These are phyloP conservation scores for Falco peregrinus DNA, from an alignment of 2,797 vertebrate species.

Conservation along the genomic window DNA sequence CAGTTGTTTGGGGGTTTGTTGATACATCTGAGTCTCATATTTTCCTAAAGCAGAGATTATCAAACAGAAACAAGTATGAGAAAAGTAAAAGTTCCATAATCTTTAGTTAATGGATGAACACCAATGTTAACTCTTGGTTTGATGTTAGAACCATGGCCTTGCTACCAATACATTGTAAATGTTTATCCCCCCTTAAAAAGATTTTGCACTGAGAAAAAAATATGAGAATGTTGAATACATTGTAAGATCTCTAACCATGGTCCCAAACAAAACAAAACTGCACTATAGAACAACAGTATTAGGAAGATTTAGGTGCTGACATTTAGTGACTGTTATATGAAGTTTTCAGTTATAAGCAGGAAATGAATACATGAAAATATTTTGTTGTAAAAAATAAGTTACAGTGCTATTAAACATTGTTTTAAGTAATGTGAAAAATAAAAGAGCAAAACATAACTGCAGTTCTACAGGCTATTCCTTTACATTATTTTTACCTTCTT, in stretches of 20 bases:
- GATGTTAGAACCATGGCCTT: background rate
- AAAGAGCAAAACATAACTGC: conserved; percentile 37
- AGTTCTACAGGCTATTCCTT: conserved; percentile 42
- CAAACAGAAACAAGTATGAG: conserved; percentile 1
- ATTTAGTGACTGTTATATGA: conserved; percentile 34
- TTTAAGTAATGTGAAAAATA: conserved; percentile 65
- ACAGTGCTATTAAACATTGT: conserved; percentile 67
- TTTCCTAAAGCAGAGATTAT: background rate
- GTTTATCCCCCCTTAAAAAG: background rate
- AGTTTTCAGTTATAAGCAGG: background rate
- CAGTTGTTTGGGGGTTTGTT: background rate
- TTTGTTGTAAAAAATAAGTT: conserved; percentile 65
- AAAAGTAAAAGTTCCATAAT: background rate
- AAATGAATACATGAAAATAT: conserved; percentile 46
- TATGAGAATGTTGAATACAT: conserved; percentile 15
- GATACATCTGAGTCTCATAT: background rate
- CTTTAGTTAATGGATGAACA: background rate
- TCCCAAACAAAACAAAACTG: conserved; percentile 24
- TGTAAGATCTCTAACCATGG: background rate
- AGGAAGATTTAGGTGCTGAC: conserved; percentile 50
- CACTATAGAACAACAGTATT: conserved; percentile 18
- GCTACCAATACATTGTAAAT: background rate
- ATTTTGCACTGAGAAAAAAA: conserved; percentile 69
- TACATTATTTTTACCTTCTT: background rate
- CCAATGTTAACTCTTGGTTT: background rate